Conservation (phyloP, 1,140 invertebrate species). For the Drosophila azteca region DNA sequence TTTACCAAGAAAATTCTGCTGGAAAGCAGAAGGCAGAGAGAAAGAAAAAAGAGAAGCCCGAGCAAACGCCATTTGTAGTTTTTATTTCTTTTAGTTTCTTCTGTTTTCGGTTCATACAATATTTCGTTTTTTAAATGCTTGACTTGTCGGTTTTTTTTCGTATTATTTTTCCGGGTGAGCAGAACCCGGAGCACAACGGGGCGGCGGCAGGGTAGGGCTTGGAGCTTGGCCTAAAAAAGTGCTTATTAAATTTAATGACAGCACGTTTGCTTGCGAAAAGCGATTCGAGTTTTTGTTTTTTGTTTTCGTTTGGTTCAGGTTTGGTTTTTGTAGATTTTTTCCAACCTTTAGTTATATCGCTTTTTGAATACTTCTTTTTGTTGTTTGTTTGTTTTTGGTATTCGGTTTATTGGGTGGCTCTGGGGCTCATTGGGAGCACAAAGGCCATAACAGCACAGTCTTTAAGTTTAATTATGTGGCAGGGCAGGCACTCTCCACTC, state of each 20-base stretch:
- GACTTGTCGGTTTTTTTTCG: conserved; percentile 35
- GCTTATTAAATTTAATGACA: conserved; percentile 83
- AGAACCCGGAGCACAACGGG: background rate
- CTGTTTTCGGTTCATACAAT: conserved; percentile 49
- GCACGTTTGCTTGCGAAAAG: conserved; percentile 82
- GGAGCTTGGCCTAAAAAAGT: conserved; percentile 76
- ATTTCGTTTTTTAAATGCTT: conserved; percentile 71
- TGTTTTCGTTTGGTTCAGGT: conserved; percentile 34
- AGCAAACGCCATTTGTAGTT: conserved; percentile 57
- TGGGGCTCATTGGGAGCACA: conserved; percentile 63
- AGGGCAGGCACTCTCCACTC: background rate
- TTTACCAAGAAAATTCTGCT: conserved; percentile 56
- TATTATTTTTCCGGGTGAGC: conserved; percentile 15
- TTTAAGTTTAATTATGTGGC: conserved; percentile 76
- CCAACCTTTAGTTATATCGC: conserved; percentile 6
- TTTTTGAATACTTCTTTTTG: conserved; percentile 18
- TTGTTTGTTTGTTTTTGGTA: conserved; percentile 13
- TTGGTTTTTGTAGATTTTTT: conserved; percentile 48
- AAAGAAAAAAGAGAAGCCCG: conserved; percentile 20
- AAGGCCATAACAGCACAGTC: conserved; percentile 59
- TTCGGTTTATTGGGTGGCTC: conserved; percentile 51
- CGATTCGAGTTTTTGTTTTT: conserved; percentile 58
- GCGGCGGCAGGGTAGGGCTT: conserved; percentile 33
- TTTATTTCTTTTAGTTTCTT: conserved; percentile 44
- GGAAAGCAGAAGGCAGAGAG: conserved; percentile 38